phyloP scores from a whole-genome alignment of 37 sponge, comb jelly and placozoan genomes.

The Oscarella lobularis region DNA sequence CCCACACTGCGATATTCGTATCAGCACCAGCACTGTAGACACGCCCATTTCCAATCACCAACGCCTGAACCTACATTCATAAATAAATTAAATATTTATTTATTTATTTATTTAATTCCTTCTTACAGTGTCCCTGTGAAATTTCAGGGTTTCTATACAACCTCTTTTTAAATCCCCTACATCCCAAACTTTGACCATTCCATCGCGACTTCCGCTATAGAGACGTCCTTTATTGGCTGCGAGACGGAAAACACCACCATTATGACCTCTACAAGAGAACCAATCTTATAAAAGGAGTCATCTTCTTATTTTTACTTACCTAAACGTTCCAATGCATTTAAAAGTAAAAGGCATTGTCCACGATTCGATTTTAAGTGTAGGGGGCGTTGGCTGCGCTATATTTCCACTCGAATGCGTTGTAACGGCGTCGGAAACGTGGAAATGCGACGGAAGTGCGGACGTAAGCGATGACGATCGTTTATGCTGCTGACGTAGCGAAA shows the following conservation, averaged over 20 bases:
- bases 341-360: slow-evolving; percentile 93
- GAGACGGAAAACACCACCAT: slow-evolving; percentile 62
- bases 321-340: slow-evolving; percentile 91
- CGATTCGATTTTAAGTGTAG: background rate
- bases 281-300: too few species aligned
- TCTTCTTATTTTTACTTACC: slow-evolving; percentile 12
- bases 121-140: slow-evolving; percentile 70
- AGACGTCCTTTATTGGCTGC: slow-evolving; percentile 28
- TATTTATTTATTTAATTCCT: background rate
- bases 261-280: slow-evolving; percentile 84
- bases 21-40: slow-evolving; percentile 75
- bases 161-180: slow-evolving; percentile 57
- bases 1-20: slow-evolving; percentile 57
- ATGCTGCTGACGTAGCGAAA: too few species aligned
- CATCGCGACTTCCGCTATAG: slow-evolving; percentile 78
- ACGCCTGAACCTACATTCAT: background rate
- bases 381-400: too few species aligned
- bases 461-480: too few species aligned
- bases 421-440: too few species aligned
- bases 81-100: background rate
- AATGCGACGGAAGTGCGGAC: too few species aligned
- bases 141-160: slow-evolving; percentile 61
- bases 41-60: slow-evolving; percentile 39
- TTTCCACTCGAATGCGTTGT: too few species aligned
- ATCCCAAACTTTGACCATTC: slow-evolving; percentile 73